Conservation (phyloP, 2,797 vertebrate species). For the Siniperca scherzeri region DNA sequence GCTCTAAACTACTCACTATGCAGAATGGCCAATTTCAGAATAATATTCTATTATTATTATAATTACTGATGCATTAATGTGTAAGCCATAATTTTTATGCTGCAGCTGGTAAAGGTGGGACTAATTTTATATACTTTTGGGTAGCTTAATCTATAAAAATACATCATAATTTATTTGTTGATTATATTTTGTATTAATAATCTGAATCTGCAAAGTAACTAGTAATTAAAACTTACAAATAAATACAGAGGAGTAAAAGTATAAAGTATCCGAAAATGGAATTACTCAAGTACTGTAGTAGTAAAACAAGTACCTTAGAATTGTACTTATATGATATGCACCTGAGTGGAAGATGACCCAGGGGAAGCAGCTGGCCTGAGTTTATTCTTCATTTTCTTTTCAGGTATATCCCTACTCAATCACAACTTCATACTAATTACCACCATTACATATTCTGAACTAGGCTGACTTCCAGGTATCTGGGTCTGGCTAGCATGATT, state of each 20-base stretch:
- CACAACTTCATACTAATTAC: background rate
- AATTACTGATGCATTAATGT: background rate
- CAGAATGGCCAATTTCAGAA: too few species aligned
- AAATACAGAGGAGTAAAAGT: background rate
- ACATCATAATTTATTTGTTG: background rate
- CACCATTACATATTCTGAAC: constrained; percentile 3
- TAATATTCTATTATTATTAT: background rate
- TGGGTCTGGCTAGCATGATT: background rate
- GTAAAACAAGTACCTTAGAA: too few species aligned
- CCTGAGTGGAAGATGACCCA: background rate
- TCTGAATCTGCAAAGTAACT: background rate
- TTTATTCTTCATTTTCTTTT: background rate
- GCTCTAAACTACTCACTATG: background rate
- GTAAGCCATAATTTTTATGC: background rate
- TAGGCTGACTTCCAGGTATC: background rate
- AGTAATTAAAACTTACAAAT: background rate
- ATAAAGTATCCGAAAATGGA: background rate
- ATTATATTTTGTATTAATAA: background rate
- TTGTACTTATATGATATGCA: background rate
- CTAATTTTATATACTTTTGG: background rate
- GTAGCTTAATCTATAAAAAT: background rate
- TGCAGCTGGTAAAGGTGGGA: background rate
- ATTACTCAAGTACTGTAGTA: background rate
- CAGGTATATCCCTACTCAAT: background rate
- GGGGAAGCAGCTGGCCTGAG: background rate